A percentile compares a stretch with the other conserved stretches of the same genome.
phyloP scores from a whole-genome alignment of 1,140 invertebrate genomes.

The Eumaeus atala region DNA sequence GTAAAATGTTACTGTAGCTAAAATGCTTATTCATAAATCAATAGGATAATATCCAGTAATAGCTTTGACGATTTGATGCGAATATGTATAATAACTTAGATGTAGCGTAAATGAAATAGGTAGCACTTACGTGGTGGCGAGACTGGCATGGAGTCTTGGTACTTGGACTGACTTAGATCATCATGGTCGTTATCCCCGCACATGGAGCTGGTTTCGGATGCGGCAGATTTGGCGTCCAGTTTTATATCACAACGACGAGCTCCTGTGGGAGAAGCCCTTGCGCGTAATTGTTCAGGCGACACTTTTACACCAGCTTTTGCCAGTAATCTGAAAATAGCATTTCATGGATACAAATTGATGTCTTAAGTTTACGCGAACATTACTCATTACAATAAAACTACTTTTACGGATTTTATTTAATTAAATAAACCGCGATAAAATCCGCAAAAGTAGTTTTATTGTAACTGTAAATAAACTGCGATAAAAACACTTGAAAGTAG shows the following conservation, averaged over 20 bases:
- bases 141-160: constrained; percentile 66
- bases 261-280: constrained; percentile 87
- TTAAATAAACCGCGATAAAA: too few relatives aligned
- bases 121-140: constrained; percentile 69
- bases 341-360: too few relatives aligned
- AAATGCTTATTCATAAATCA: too few relatives aligned
- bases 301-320: constrained; percentile 92
- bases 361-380: too few relatives aligned
- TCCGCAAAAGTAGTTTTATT: too few relatives aligned
- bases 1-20: too few relatives aligned
- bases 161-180: constrained; percentile 79
- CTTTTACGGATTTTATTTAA: too few relatives aligned
- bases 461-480: too few relatives aligned
- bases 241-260: constrained; percentile 85
- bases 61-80: too few relatives aligned
- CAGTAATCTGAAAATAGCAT: constrained; percentile 74
- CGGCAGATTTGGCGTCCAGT: constrained; percentile 81
- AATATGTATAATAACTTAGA: neutral
- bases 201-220: constrained; percentile 81
- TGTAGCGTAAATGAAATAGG: neutral
- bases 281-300: constrained; percentile 85
- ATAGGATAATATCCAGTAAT: too few relatives aligned
- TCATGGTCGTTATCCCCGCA: constrained; percentile 87
- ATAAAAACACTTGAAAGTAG: too few relatives aligned
- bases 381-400: too few relatives aligned